phyloP scores from a whole-genome alignment of 2,113 vertebrate genomes.

The Columba livia region DNA sequence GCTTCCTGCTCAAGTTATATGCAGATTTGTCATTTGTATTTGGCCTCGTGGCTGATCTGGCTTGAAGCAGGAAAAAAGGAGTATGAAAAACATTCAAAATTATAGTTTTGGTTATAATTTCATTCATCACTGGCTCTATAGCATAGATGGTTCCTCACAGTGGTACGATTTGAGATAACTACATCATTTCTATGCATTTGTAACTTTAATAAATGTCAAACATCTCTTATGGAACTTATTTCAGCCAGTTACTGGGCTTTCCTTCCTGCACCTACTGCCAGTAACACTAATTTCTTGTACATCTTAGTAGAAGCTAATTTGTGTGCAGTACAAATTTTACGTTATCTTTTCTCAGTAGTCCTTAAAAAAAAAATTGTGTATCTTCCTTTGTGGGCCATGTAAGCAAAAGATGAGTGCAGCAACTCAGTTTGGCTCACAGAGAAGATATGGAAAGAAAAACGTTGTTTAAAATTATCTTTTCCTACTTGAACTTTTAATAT shows the following conservation, averaged over 20 bases:
- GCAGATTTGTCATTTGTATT: background rate
- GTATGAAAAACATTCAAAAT: background rate
- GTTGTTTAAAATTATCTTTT: background rate
- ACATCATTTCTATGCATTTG: background rate
- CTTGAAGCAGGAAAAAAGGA: background rate
- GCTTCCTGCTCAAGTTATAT: background rate
- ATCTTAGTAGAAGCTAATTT: background rate
- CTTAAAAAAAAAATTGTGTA: fast-evolving
- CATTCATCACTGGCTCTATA: background rate
- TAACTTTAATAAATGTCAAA: background rate
- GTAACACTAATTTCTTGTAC: background rate
- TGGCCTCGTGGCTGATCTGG: background rate
- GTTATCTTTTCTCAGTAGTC: background rate
- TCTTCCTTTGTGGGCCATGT: background rate
- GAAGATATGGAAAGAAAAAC: background rate
- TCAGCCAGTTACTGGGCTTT: constrained; percentile 9
- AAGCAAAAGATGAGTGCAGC: background rate
- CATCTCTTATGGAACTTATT: background rate
- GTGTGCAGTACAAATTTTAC: background rate
- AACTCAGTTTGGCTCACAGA: background rate
- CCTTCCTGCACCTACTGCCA: background rate
- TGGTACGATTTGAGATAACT: background rate
- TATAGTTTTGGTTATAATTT: background rate
- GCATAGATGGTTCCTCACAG: background rate
- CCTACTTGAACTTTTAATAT: too few species aligned